These are phyloP conservation scores for Dicrurus megarhynchus DNA, from an alignment of 2,113 vertebrate genomes.

Conservation along the genomic window DNA sequence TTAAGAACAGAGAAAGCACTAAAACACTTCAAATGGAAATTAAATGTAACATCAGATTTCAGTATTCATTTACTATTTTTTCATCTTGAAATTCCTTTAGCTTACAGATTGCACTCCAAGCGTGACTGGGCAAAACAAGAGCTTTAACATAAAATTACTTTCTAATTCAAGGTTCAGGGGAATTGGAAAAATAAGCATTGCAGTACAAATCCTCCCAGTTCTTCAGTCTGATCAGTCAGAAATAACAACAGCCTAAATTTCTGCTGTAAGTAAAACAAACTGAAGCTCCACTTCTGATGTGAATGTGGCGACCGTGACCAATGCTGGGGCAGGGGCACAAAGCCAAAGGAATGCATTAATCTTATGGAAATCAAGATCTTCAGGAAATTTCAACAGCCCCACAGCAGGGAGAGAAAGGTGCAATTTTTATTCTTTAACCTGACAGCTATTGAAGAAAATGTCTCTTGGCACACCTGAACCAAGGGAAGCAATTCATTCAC, in stretches of 20 bases:
- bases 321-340: background rate
- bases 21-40: background rate
- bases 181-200: background rate
- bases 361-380: background rate
- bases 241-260: background rate
- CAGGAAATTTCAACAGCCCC: background rate
- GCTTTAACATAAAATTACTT: background rate
- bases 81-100: background rate
- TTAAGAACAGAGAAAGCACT: background rate
- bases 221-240: background rate
- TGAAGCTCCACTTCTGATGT: background rate
- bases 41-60: background rate
- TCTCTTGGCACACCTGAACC: background rate
- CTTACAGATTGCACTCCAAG: background rate
- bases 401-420: background rate
- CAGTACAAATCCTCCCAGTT: background rate
- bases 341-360: background rate
- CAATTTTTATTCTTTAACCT: background rate
- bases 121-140: background rate
- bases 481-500: background rate
- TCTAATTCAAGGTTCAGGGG: background rate
- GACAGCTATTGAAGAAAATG: background rate
- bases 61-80: background rate
- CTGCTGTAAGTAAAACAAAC: background rate
- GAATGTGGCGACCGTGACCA: background rate